A percentile compares a stretch with the other conserved stretches of the same genome.
phyloP scores from a whole-genome alignment of 2,888 invertebrate species.

The Cacoxenus indagator region DNA sequence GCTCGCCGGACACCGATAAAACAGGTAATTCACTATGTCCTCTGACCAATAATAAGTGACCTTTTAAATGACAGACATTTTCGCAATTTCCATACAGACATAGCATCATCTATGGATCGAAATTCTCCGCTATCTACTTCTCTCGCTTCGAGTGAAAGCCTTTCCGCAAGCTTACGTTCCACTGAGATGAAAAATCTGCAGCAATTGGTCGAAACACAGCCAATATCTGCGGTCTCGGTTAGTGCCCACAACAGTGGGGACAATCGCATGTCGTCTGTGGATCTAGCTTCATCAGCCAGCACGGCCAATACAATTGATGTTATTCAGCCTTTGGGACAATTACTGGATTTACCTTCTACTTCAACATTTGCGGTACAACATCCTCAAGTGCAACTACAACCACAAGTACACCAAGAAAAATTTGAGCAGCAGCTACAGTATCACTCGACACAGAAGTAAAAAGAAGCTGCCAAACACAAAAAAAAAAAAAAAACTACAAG shows the following conservation, averaged over 20 bases:
- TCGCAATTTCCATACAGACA: slow-evolving; percentile 62
- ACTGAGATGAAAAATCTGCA: slow-evolving; percentile 77
- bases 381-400: slow-evolving; percentile 49
- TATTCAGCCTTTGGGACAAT: slow-evolving; percentile 38
- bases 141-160: slow-evolving; percentile 74
- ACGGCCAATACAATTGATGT: slow-evolving; percentile 57
- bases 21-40: slow-evolving; percentile 55
- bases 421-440: slow-evolving; percentile 45
- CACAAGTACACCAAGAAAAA: slow-evolving; percentile 41
- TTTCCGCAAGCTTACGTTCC: slow-evolving; percentile 70
- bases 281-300: slow-evolving; percentile 63
- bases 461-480: slow-evolving; percentile 29
- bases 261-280: slow-evolving; percentile 53
- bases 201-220: slow-evolving; percentile 67
- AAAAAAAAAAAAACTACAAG: slow-evolving; percentile 36
- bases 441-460: slow-evolving; percentile 27
- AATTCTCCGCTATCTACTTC: slow-evolving; percentile 77
- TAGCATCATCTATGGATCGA: slow-evolving; percentile 72
- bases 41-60: too few relatives aligned
- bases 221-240: slow-evolving; percentile 45
- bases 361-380: too few relatives aligned
- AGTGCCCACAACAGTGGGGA: slow-evolving; percentile 50
- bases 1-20: slow-evolving; percentile 70
- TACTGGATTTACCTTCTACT: slow-evolving; percentile 46
- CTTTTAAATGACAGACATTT: too few relatives aligned